phyloP scores from a whole-genome alignment of 2,113 vertebrate species.

The Callocephalon fimbriatum region DNA sequence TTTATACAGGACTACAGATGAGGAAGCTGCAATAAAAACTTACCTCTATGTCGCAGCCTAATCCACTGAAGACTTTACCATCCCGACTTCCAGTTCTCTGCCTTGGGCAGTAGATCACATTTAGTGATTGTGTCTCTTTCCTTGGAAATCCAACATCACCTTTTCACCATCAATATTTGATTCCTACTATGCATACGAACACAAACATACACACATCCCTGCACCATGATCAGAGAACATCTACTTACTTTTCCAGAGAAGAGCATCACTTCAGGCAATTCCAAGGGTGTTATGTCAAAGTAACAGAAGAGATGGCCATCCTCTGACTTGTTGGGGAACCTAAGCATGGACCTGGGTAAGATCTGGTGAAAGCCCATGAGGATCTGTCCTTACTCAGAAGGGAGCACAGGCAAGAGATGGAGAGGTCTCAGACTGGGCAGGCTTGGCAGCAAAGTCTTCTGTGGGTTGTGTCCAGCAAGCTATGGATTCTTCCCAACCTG shows the following conservation, averaged over 20 bases:
- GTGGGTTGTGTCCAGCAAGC: neutral
- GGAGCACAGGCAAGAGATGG: neutral
- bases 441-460: neutral
- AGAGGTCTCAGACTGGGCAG: neutral
- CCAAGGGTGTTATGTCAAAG: neutral
- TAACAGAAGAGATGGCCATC: neutral
- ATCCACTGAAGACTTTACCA: neutral
- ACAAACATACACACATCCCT: neutral
- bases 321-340: neutral
- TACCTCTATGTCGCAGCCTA: neutral
- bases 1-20: neutral
- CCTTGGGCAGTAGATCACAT: neutral
- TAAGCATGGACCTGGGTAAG: neutral
- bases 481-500: neutral
- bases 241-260: slow-evolving; percentile 10
- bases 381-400: neutral
- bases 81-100: neutral
- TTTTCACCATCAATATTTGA: neutral
- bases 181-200: neutral
- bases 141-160: neutral
- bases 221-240: neutral
- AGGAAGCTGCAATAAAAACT: neutral
- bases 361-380: neutral
- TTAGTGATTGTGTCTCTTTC: neutral
- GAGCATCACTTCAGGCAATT: neutral